These are phyloP conservation scores for Drosophila cardini DNA, from an alignment of 1,140 invertebrate genomes.

Conservation along the genomic window DNA sequence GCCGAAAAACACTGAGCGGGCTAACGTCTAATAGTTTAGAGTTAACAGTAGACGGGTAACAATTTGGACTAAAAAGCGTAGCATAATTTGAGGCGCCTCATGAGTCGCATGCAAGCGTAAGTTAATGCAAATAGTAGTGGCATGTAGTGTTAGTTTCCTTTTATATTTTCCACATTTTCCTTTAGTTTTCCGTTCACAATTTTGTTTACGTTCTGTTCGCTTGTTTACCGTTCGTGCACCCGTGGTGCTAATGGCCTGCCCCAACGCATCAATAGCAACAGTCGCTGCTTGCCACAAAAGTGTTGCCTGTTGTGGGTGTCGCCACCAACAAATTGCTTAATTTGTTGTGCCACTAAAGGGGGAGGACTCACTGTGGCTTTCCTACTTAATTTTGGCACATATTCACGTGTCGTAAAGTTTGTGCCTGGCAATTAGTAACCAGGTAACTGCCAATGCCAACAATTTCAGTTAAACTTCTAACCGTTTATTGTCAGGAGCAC, in stretches of 20 bases:
- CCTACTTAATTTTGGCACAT: constrained; percentile 51
- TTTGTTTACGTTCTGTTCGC: constrained; percentile 4
- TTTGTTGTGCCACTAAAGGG: constrained; percentile 49
- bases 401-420: constrained; percentile 53
- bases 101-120: constrained; percentile 82
- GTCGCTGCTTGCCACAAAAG: constrained; percentile 1
- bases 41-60: not conserved
- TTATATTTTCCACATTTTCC: too few species aligned
- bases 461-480: constrained; percentile 34
- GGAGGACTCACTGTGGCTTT: constrained; percentile 1
- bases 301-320: constrained; percentile 28
- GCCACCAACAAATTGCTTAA: constrained; percentile 52
- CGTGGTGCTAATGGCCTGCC: constrained; percentile 21
- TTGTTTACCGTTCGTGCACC: constrained; percentile 20
- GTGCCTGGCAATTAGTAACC: constrained; percentile 49
- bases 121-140: constrained; percentile 59
- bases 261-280: constrained; percentile 21
- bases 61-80: constrained; percentile 21
- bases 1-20: constrained; percentile 28
- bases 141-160: constrained; percentile 1
- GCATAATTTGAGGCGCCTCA: constrained; percentile 66
- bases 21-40: not conserved
- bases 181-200: not conserved
- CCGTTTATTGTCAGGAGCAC: constrained; percentile 15
- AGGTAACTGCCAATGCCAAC: constrained; percentile 34